Evolutionary conservation across 2,888 invertebrate species (phyloP), one percentile per base, ranked within the genome.

Genomic region (Herminia tarsipennalis): DNA sequence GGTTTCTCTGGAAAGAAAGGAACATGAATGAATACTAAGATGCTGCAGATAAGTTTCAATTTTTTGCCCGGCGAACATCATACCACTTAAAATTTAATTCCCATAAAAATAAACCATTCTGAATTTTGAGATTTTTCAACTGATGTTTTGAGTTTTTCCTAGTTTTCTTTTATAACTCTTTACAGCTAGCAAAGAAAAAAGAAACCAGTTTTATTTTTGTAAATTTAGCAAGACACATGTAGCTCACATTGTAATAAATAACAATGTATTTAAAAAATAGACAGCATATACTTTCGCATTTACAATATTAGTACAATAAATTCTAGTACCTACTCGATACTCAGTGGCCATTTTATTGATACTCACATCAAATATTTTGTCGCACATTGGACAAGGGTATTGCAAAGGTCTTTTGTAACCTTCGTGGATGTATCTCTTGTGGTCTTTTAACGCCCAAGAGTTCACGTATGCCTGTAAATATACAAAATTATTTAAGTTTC

Each of bases 301-400:
- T n/a, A n/a, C n/a, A n/a, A n/a, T n/a, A n/a, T n/a, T n/a, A n/a
- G n/a, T n/a, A n/a, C n/a, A n/a, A n/a, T n/a, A n/a, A n/a, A n/a
- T n/a, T n/a, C n/a, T n/a, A n/a, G n/a, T n/a, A n/a, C n/a, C n/a
- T n/a, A n/a, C n/a, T n/a, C n/a, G n/a, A n/a, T n/a, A n/a, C n/a
- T n/a, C n/a, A n/a, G n/a, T n/a, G n/a, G n/a, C n/a, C n/a, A n/a
- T n/a, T n/a, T n/a, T n/a, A n/a, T n/a, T n/a, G 25, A 41, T 45
- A 82, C 87, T 82, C 38, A 89, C 89, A 49, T 80, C 76, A 42
- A 89, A 89, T 0, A 85, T 73, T 22, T 86, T 88, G 10, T 88
- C 86, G 22, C 89, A 89, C 74, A 85, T 72, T 0, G 82, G 63
- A 25, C 89, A 89, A 0, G 86, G 83, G 35, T 63, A 86, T 16